Percentiles rank a stretch among this genome's conserved stretches.
phyloP scores from a whole-genome alignment of 37 sponge, comb jelly and placozoan species.

The Geodia barretti region DNA sequence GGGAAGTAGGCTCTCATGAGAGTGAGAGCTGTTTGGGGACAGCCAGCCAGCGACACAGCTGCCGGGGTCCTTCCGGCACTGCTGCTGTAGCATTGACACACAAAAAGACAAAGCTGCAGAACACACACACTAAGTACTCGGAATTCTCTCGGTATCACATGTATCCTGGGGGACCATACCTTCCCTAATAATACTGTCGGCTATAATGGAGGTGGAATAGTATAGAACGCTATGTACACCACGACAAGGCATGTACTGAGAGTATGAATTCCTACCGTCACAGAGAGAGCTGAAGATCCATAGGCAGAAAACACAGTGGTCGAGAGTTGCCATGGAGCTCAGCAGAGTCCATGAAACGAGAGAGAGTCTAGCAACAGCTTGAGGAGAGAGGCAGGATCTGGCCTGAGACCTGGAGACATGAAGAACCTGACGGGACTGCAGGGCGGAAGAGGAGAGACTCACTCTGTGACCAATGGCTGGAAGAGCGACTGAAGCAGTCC shows the following conservation, averaged over 20 bases:
- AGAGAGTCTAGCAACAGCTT: conserved; percentile 39
- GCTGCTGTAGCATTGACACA: conserved; percentile 33
- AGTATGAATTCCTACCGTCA: too few relatives aligned
- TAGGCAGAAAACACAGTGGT: conserved; percentile 60
- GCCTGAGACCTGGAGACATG: conserved; percentile 42
- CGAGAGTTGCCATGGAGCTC: conserved; percentile 24
- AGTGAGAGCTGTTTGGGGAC: conserved; percentile 22
- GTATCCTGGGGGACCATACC: too few relatives aligned
- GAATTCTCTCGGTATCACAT: too few relatives aligned
- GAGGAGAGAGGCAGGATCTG: too few relatives aligned
- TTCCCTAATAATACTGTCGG: too few relatives aligned
- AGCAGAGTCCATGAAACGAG: conserved; percentile 47
- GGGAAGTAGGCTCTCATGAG: conserved; percentile 44
- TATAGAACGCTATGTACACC: too few relatives aligned
- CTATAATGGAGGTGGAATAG: too few relatives aligned
- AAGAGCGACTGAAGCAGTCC: conserved; percentile 33
- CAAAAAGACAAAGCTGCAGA: conserved; percentile 22
- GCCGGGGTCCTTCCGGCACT: neutral
- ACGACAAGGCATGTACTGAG: neutral
- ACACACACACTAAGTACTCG: too few relatives aligned
- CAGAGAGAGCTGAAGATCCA: conserved; percentile 28
- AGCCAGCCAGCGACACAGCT: conserved; percentile 41
- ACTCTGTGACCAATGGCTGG: conserved; percentile 40
- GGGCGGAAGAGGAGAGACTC: neutral
- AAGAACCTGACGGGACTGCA: too few relatives aligned